Evolutionary conservation across 1,140 invertebrate species (phyloP).

Genomic region (Lamellibrachia luymesi): DNA sequence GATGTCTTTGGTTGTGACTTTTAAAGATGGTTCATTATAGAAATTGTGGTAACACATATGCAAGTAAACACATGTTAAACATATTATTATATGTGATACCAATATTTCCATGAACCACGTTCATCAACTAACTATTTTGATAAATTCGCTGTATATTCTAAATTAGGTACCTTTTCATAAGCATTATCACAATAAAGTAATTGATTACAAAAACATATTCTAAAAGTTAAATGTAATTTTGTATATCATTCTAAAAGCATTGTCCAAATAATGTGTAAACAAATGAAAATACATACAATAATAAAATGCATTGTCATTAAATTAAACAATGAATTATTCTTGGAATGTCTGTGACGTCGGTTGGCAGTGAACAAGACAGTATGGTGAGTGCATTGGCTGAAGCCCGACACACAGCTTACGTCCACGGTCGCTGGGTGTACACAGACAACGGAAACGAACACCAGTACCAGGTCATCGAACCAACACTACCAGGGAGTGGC

Average conservation of each 20-base stretch:
- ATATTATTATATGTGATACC: too few species aligned
- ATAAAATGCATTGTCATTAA: too few species aligned
- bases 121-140: too few species aligned
- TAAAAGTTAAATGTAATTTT: neutral
- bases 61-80: too few species aligned
- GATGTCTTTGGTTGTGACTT: neutral
- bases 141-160: too few species aligned
- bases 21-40: neutral
- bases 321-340: neutral
- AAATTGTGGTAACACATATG: too few species aligned
- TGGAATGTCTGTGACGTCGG: neutral
- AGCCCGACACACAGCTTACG: conserved; percentile 72
- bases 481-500: conserved; percentile 72
- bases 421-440: conserved; percentile 73
- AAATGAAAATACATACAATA: too few species aligned
- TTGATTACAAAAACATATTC: neutral
- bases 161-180: too few species aligned
- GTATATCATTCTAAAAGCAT: neutral
- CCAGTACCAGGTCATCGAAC: conserved; percentile 72
- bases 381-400: conserved; percentile 70
- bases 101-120: too few species aligned
- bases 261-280: neutral
- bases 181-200: neutral
- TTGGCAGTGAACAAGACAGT: conserved; percentile 59
- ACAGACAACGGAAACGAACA: conserved; percentile 64